phyloP scores from a whole-genome alignment of 2,113 vertebrate species.

The Etia nguti region DNA sequence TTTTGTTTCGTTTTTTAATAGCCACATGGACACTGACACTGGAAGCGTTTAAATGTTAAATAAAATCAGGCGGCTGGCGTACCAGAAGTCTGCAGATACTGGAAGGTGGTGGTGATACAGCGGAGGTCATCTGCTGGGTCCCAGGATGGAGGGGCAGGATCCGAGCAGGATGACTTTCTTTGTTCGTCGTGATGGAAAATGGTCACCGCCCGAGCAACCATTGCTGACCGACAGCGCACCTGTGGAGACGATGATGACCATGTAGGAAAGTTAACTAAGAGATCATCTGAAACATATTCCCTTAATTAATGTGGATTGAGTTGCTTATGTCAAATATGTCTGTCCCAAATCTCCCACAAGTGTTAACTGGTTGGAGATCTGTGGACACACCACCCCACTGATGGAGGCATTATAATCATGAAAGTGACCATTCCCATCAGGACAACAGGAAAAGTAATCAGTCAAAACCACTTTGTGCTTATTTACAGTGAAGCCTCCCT shows the following conservation, averaged over 20 bases:
- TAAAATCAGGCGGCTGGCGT: not conserved
- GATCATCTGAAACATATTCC: not conserved
- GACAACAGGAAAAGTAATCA: not conserved
- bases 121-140: constrained; percentile 81
- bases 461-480: not conserved
- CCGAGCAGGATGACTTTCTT: constrained; percentile 8
- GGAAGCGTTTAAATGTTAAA: not conserved
- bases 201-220: constrained; percentile 46
- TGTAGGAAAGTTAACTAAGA: not conserved
- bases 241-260: not conserved
- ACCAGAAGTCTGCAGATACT: constrained; percentile 81
- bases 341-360: not conserved
- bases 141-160: constrained; percentile 39
- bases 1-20: rapidly evolving
- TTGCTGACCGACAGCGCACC: constrained; percentile 8
- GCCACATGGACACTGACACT: not conserved
- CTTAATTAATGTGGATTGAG: not conserved
- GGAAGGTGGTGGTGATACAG: constrained; percentile 86
- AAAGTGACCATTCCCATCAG: not conserved
- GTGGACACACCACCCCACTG: not conserved
- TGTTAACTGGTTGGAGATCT: not conserved
- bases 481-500: not conserved
- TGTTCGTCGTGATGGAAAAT: constrained; percentile 25
- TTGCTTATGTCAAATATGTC: not conserved
- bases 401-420: not conserved